These are phyloP conservation scores for Lagopus muta DNA, from an alignment of 2,113 vertebrate genomes.

Conservation along the genomic window DNA sequence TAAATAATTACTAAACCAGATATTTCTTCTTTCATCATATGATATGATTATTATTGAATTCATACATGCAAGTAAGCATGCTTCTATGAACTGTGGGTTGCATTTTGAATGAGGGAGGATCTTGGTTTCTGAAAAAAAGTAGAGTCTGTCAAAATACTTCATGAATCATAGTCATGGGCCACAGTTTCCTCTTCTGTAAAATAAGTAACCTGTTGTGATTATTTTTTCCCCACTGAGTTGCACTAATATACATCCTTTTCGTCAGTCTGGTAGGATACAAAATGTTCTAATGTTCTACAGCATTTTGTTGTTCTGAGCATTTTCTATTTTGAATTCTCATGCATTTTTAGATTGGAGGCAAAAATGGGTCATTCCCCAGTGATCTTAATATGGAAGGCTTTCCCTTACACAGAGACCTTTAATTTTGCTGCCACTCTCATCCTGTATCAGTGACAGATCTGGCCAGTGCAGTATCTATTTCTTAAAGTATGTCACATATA, in stretches of 20 bases:
- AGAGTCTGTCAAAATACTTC: background rate
- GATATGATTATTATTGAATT: background rate
- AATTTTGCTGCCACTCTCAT: background rate
- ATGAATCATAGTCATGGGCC: background rate
- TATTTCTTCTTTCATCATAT: background rate
- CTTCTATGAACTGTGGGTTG: background rate
- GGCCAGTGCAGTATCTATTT: background rate
- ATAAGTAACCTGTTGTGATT: background rate
- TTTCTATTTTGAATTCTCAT: slow-evolving; percentile 40
- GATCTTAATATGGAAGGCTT: background rate
- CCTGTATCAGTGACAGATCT: background rate
- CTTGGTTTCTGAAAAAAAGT: background rate
- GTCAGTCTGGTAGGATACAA: background rate
- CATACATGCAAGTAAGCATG: background rate
- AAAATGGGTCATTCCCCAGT: slow-evolving; percentile 44
- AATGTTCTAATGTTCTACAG: slow-evolving; percentile 13
- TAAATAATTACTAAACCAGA: background rate
- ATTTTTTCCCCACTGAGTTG: background rate
- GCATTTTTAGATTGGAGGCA: slow-evolving; percentile 29
- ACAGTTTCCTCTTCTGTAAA: slow-evolving; percentile 1
- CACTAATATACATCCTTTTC: background rate
- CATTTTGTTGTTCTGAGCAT: slow-evolving; percentile 6
- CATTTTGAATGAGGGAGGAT: background rate
- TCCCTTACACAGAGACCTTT: background rate
- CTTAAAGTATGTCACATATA: background rate